Evolutionary conservation across 2,888 invertebrate species (phyloP), one percentile per base, ranked within the genome.

Genomic region (Creontiades dilutus): DNA sequence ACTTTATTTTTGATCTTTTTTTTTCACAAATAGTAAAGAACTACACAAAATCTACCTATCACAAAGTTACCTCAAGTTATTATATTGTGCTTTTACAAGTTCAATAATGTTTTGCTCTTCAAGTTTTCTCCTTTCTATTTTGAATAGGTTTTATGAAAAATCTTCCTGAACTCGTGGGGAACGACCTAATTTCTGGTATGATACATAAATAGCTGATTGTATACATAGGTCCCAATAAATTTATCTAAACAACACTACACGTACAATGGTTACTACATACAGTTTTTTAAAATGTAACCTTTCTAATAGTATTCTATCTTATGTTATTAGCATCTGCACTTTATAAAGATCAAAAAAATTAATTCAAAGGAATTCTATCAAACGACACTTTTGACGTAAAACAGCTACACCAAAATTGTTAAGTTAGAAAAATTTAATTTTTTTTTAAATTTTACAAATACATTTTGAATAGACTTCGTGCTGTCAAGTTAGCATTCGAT

Each of bases 171-270:
- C 27, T 86, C 19, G 28, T 86, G 76, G 46, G 46, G 61, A 86
- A 75, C 23, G 82, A 82, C 82, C 82, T 82, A 82, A 82, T 82
- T 81, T 52, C 47, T 80, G 88, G 88, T 89, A 89, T 61, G 47
- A 89, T 82, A 81, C 82, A 89, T 46, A 81, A 90, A 87, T 89
- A 90, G 28, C 75, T 90, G 90, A 90, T 90, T 90, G 90, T 90
- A 91, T 91, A 91, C 61, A 91, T 89, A 91, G 91, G 91, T 91
- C 91, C 91, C 91, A 90, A 91, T 90, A 91, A 90, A 90, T 90
- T 90, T 76, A 52, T 85, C 89, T 90, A 90, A 90, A 84, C 88
- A 80, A 88, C 80, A 87, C 90, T 90, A 90, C 90, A 90, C 90
- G 87, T 90, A 87, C 76, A 90, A 89, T 89, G 61, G 82, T 76